phyloP scores from a whole-genome alignment of 2,888 invertebrate genomes.

The Ornithoptera priamus region DNA sequence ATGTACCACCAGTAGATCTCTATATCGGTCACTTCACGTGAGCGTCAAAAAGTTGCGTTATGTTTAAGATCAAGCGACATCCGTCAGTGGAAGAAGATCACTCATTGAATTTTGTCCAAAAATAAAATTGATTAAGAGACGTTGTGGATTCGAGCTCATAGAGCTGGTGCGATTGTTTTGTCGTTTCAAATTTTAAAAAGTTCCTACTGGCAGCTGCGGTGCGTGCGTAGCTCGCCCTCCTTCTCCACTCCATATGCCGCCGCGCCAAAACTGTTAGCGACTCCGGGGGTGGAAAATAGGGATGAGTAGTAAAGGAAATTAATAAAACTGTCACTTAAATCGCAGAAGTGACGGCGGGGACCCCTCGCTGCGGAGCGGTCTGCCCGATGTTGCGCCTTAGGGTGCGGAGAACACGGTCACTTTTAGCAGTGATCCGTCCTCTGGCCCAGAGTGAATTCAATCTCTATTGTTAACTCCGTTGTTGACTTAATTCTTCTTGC shows the following conservation, averaged over 20 bases:
- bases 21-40: no score
- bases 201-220: conserved; percentile 41
- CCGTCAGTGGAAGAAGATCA: no score
- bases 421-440: conserved; percentile 33
- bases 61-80: no score
- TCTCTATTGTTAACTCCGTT: conserved; percentile 67
- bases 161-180: conserved; percentile 12
- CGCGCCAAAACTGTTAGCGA: conserved; percentile 66
- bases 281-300: conserved; percentile 69
- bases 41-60: no score
- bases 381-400: conserved; percentile 54
- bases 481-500: conserved; percentile 71
- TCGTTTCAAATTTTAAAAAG: conserved; percentile 40
- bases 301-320: conserved; percentile 82
- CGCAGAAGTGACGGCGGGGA: conserved; percentile 68
- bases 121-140: conserved; percentile 4
- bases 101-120: no score
- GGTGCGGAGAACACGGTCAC: conserved; percentile 39
- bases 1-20: no score
- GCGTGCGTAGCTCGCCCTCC: conserved; percentile 41
- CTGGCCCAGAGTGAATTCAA: conserved; percentile 46
- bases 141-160: conserved; percentile 20
- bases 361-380: conserved; percentile 53
- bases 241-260: conserved; percentile 63
- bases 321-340: conserved; percentile 88